Percentiles rank a stretch among this genome's conserved stretches.
Conservation (phyloP, 2,113 vertebrate species). For the Callopanchax toddi region DNA sequence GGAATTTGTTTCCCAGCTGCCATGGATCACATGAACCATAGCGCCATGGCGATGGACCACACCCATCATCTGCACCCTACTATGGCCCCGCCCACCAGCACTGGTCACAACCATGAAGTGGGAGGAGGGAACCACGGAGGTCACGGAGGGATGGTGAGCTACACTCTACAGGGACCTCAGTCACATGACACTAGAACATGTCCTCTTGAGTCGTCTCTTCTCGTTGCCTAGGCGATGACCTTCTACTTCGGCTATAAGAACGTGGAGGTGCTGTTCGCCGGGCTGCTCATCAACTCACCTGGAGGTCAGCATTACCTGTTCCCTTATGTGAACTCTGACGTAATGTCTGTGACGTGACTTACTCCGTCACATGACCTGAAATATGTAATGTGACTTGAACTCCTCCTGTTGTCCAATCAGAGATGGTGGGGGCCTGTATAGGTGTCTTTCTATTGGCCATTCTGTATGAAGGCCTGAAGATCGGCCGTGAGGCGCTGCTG, state of each 20-base stretch:
- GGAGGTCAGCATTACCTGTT: conserved; percentile 84
- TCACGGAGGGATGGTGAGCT: conserved; percentile 76
- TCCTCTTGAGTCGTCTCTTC: neutral
- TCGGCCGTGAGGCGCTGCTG: conserved; percentile 90
- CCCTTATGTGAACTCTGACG: no score
- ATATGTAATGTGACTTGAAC: no score
- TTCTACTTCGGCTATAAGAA: conserved; percentile 90
- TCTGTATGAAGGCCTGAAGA: conserved; percentile 97
- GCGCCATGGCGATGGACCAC: conserved; percentile 25
- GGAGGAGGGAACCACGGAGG: conserved; percentile 58
- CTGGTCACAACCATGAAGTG: conserved; percentile 39
- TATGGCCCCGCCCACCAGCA: conserved; percentile 22
- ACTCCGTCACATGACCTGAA: no score
- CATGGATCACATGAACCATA: conserved; percentile 27
- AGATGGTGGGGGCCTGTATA: conserved; percentile 94
- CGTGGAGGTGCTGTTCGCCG: conserved; percentile 90
- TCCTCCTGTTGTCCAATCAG: conserved; percentile 69
- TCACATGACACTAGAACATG: neutral
- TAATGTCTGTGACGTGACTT: neutral
- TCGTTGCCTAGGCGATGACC: conserved; percentile 81
- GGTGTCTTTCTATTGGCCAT: conserved; percentile 92
- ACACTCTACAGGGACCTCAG: neutral
- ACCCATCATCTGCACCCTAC: conserved; percentile 14
- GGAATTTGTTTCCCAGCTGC: conserved; percentile 10
- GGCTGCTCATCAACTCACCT: conserved; percentile 89